Evolutionary conservation across 2,113 vertebrate genomes (phyloP).

Genomic region (Chiloscyllium plagiosum): DNA sequence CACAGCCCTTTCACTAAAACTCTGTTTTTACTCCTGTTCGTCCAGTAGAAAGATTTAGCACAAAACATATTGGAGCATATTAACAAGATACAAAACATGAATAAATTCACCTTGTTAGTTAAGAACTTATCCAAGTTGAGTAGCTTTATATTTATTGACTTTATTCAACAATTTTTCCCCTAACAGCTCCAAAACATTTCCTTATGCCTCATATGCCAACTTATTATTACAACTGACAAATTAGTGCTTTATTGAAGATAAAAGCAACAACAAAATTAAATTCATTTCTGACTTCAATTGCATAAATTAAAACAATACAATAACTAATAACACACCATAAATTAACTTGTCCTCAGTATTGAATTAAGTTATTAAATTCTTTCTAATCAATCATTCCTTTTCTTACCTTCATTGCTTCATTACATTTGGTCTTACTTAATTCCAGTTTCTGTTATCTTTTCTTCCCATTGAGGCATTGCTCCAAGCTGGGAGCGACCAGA

Average conservation of each 20-base stretch:
- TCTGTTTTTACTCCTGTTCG: not conserved
- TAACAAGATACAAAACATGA: not conserved
- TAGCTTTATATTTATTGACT: not conserved
- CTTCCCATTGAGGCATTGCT: not conserved
- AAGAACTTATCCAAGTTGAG: not conserved
- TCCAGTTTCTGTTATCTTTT: not conserved
- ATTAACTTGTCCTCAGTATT: constrained; percentile 20
- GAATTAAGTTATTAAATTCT: constrained; percentile 16
- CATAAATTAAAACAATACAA: not conserved
- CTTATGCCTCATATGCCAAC: not conserved
- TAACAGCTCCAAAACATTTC: not conserved
- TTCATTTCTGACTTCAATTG: not conserved
- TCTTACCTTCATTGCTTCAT: not conserved
- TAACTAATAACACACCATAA: constrained; percentile 20
- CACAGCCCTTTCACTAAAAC: not conserved
- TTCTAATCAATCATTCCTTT: not conserved
- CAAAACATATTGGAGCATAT: not conserved
- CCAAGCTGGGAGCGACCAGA: too few species aligned
- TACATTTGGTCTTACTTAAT: not conserved
- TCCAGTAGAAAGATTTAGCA: not conserved
- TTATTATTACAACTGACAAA: not conserved
- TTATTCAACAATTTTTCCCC: not conserved
- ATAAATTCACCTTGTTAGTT: not conserved
- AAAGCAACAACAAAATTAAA: constrained; percentile 20
- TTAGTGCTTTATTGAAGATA: constrained; percentile 9